Conservation (phyloP, 2,797 vertebrate genomes). For the Aphelocoma californica region DNA sequence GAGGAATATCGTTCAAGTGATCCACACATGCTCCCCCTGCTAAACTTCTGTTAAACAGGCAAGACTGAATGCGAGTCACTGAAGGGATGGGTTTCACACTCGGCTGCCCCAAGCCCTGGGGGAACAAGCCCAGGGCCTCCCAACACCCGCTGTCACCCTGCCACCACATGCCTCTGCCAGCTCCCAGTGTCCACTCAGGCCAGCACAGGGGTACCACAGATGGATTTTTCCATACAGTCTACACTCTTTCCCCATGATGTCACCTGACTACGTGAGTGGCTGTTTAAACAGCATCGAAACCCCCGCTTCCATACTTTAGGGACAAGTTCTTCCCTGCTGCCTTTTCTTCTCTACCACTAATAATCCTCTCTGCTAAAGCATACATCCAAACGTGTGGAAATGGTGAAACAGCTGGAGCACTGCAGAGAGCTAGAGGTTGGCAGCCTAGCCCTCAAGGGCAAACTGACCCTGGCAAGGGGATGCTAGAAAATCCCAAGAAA, state of each 20-base stretch:
- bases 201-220: accelerated
- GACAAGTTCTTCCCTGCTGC: background rate
- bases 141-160: accelerated
- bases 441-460: background rate
- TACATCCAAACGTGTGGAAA: background rate
- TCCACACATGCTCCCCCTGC: accelerated
- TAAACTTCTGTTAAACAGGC: background rate
- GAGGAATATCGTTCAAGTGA: accelerated
- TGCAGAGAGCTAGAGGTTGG: background rate
- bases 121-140: background rate
- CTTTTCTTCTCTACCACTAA: background rate
- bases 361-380: background rate
- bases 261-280: accelerated
- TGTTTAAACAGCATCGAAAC: background rate
- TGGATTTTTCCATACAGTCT: background rate
- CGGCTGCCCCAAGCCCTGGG: accelerated
- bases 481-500: background rate
- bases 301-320: accelerated
- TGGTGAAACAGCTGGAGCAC: background rate
- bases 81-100: background rate
- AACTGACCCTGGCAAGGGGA: background rate
- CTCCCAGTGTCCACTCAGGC: background rate
- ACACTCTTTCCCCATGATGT: background rate
- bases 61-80: background rate
- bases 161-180: accelerated